Evolutionary conservation across 2,888 invertebrate species (phyloP), one percentile per base, ranked within the genome.

Genomic region (Eupelmus urozonus): DNA sequence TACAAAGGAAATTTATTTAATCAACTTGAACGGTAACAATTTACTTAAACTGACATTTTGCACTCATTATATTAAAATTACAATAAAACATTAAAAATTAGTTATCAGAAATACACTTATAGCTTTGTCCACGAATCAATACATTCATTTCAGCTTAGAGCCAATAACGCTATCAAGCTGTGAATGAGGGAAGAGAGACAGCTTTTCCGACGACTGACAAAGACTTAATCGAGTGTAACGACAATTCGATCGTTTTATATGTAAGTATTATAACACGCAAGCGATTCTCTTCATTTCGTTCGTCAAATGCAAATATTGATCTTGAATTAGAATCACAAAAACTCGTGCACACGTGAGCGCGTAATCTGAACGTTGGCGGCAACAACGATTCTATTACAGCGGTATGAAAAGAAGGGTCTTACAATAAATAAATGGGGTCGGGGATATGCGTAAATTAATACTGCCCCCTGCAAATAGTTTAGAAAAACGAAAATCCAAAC

Each of bases 271-370:
- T 45, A 34, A 51, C 51, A 53, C 40, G 34, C 42, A 70, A 57
- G 20, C 9, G 49, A 67, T 51, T 29, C 45, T 69, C 55, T 69
- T 62, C 55, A 53, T 69, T 75, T 25, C 11, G 27, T 42, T n/a
- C 20, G 53, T 5, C 23, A 9, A 60, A 34, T 7, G 53, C 60
- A 55, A 76, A 70, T 70, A 76, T 76, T 76, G 55, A 62, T 66
- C 16, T 63, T 62, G 29, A 62, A 76, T 76, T 63, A 55, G 63
- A 69, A 69, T 76, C 1, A 76, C 53, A 70, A 53, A 57, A 63
- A 66, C 29, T 0, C 16, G 20, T 25, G 49, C 49, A 45, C 55
- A 62, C 62, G 42, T 70, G 69, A 57, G n/a, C 57, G 20, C 57
- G 20, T 20, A 20, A 53, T 53, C 18, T 20, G 49, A 49, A 13